Conservation (phyloP, 1,140 invertebrate species). For the Drosophila pseudoobscura region DNA sequence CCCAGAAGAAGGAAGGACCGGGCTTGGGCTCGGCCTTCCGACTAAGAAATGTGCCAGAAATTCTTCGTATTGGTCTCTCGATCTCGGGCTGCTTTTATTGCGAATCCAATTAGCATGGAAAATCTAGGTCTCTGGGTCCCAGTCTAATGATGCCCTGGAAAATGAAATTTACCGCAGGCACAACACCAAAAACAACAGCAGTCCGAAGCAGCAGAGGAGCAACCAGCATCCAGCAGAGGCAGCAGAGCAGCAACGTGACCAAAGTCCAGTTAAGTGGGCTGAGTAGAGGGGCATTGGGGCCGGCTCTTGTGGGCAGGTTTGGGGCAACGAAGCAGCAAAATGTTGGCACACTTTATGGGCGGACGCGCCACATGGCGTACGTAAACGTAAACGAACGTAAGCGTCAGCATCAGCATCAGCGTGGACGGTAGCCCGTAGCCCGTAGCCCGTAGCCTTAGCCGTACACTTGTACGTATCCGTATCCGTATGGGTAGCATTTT, state of each 20-base stretch:
- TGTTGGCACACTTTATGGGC: slow-evolving; percentile 73
- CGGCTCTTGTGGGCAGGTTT: not conserved
- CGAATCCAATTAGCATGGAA: slow-evolving; percentile 74
- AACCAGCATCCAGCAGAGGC: slow-evolving; percentile 17
- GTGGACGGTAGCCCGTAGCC: too few species aligned
- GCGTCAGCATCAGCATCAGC: not conserved
- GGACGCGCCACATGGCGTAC: slow-evolving; percentile 58
- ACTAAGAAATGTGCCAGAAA: slow-evolving; percentile 17
- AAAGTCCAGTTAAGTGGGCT: slow-evolving; percentile 45
- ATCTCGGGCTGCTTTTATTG: slow-evolving; percentile 52
- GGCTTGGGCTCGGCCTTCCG: not conserved
- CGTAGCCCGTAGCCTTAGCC: too few species aligned
- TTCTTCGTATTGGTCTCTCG: slow-evolving; percentile 33
- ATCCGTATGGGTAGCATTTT: slow-evolving; percentile 67
- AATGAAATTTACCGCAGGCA: slow-evolving; percentile 66
- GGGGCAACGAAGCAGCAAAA: slow-evolving; percentile 18
- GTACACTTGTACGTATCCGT: too few species aligned
- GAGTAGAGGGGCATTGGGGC: slow-evolving; percentile 4
- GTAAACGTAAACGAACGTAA: slow-evolving; percentile 49
- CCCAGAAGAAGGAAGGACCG: too few species aligned
- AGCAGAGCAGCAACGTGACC: slow-evolving; percentile 35
- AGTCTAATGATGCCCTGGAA: slow-evolving; percentile 61
- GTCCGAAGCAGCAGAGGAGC: slow-evolving; percentile 17
- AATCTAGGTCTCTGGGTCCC: slow-evolving; percentile 62
- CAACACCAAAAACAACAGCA: slow-evolving; percentile 6